These are phyloP conservation scores for Urocyon cinereoargenteus DNA, from an alignment of 2,797 vertebrate species.

Conservation along the genomic window DNA sequence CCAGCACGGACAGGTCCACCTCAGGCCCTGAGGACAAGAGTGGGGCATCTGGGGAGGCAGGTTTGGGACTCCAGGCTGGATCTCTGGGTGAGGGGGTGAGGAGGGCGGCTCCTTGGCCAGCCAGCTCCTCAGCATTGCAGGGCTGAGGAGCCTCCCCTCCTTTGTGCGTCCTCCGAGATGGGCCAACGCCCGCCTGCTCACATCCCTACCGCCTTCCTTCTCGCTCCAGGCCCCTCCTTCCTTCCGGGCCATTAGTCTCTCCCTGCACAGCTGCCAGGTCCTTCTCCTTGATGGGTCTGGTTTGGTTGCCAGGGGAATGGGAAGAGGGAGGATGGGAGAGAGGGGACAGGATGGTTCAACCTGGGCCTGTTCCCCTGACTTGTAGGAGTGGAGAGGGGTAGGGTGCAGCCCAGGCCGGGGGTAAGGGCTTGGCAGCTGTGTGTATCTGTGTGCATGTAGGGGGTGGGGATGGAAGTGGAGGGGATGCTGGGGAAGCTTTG, in stretches of 20 bases:
- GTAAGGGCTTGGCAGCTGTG: neutral
- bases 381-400: neutral
- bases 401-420: neutral
- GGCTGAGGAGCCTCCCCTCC: neutral
- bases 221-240: constrained; percentile 69
- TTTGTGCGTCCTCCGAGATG: constrained; percentile 71
- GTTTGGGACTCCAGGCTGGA: neutral
- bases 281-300: constrained; percentile 74
- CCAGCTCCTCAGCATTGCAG: constrained; percentile 42
- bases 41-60: neutral
- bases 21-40: neutral
- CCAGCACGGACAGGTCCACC: neutral
- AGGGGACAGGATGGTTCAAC: neutral
- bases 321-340: constrained; percentile 32
- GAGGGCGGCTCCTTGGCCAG: constrained; percentile 22
- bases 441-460: neutral
- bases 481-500: neutral
- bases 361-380: neutral
- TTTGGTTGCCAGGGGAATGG: constrained; percentile 78
- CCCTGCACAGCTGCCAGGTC: constrained; percentile 69
- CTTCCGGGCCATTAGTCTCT: constrained; percentile 78
- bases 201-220: neutral
- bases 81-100: neutral
- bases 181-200: constrained; percentile 45
- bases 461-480: neutral